phyloP scores from a whole-genome alignment of 2,888 invertebrate species.

The Chrysotoxum bicinctum region DNA sequence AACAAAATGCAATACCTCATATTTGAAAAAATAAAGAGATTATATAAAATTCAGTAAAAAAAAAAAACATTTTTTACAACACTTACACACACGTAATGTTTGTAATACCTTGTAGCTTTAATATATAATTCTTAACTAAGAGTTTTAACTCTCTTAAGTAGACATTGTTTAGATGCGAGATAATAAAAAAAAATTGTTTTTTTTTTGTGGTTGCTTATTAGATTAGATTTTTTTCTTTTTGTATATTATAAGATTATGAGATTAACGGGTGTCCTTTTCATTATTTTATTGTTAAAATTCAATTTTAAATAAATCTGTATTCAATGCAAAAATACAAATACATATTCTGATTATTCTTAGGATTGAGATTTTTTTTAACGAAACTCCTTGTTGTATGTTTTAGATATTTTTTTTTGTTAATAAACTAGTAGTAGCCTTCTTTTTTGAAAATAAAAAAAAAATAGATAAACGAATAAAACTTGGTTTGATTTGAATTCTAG shows the following conservation, averaged over 20 bases:
- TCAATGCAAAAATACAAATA: slow-evolving; percentile 30
- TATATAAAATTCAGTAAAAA: slow-evolving; percentile 22
- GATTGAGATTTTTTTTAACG: slow-evolving; percentile 9
- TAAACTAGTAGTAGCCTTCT: background rate
- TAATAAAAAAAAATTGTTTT: slow-evolving; percentile 7
- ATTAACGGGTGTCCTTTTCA: slow-evolving; percentile 1
- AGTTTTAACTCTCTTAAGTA: slow-evolving; percentile 26
- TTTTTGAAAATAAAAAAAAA: background rate
- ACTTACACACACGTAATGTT: slow-evolving; percentile 34
- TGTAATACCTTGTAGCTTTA: slow-evolving; percentile 64
- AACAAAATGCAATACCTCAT: slow-evolving; percentile 64
- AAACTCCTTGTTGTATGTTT: slow-evolving; percentile 49
- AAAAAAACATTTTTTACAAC: slow-evolving; percentile 21
- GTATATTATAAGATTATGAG: slow-evolving; percentile 14
- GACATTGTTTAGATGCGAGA: slow-evolving; percentile 28
- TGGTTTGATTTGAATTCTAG: background rate
- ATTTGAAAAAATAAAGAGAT: slow-evolving; percentile 41
- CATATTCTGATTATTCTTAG: slow-evolving; percentile 1
- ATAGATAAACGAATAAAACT: background rate
- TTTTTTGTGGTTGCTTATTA: slow-evolving; percentile 48
- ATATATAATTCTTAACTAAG: slow-evolving; percentile 39
- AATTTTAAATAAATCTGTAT: slow-evolving; percentile 19
- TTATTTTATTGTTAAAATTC: background rate
- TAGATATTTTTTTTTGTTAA: slow-evolving; percentile 20
- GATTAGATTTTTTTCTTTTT: slow-evolving; percentile 13